phyloP scores from a whole-genome alignment of 2,797 vertebrate species.

The Chiroxiphia lanceolata region DNA sequence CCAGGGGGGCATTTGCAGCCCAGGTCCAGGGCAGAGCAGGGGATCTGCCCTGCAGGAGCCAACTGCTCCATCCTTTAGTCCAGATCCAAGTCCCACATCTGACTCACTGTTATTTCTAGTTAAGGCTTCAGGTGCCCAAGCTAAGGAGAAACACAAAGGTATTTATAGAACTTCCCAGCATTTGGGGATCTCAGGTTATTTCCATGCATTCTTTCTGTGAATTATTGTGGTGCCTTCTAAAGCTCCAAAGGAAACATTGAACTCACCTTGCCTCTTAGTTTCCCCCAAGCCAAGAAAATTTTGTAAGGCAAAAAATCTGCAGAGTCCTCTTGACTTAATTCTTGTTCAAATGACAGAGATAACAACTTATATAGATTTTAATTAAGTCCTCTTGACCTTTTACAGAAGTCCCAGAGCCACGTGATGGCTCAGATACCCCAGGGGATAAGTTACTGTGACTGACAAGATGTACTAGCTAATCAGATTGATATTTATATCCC shows the following conservation, averaged over 20 bases:
- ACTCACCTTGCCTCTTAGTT: slow-evolving; percentile 36
- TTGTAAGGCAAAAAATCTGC: neutral
- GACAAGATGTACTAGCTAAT: slow-evolving; percentile 66
- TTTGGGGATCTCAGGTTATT: neutral
- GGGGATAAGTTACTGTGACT: slow-evolving; percentile 45
- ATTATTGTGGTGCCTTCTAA: neutral
- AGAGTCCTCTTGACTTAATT: slow-evolving; percentile 4
- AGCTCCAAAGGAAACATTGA: neutral
- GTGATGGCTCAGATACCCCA: slow-evolving; percentile 40
- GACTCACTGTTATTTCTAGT: neutral
- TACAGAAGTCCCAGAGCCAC: slow-evolving; percentile 31
- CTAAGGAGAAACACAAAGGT: neutral
- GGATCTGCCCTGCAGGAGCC: neutral
- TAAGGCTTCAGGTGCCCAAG: neutral
- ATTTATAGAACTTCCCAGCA: neutral
- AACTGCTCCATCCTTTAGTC: neutral
- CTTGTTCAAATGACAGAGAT: neutral
- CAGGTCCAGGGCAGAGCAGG: neutral
- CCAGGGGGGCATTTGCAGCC: neutral
- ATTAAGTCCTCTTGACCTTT: slow-evolving; percentile 60
- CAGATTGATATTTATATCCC: slow-evolving; percentile 68
- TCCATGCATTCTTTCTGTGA: neutral
- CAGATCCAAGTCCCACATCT: neutral
- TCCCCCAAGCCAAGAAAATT: neutral
- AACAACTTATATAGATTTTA: slow-evolving; percentile 46